phyloP scores from a whole-genome alignment of 2,113 vertebrate species.

The Craseonycteris thonglongyai region DNA sequence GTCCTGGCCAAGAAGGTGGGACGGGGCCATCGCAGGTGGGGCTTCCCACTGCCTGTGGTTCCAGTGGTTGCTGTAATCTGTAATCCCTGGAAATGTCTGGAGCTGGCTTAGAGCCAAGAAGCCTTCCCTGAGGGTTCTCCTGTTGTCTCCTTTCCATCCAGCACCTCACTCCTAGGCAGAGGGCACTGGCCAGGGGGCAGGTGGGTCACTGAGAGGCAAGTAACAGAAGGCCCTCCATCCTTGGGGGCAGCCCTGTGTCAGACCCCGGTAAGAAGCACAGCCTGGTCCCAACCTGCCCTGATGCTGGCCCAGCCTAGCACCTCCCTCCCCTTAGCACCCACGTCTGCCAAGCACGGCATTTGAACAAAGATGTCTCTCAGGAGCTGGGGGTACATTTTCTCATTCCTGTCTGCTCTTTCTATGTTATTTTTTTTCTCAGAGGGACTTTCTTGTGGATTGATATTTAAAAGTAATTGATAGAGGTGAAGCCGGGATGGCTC shows the following conservation, averaged over 20 bases:
- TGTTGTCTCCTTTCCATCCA: too few relatives aligned
- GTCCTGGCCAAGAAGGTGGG: background rate
- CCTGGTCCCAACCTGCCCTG: background rate
- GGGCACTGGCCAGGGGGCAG: background rate
- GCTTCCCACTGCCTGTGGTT: background rate
- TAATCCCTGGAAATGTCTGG: background rate
- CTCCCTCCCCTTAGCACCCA: too few relatives aligned
- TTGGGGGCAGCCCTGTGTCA: background rate
- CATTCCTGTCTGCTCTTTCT: background rate
- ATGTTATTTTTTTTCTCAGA: background rate
- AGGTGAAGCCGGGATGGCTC: too few relatives aligned
- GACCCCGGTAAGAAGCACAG: background rate
- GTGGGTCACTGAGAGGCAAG: background rate
- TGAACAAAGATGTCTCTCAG: background rate
- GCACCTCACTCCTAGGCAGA: background rate
- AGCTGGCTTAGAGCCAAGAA: background rate
- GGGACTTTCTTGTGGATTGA: background rate
- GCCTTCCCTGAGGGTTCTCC: background rate
- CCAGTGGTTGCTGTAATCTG: background rate
- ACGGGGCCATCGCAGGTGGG: background rate
- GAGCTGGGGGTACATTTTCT: background rate
- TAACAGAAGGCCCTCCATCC: background rate
- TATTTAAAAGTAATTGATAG: slow-evolving; percentile 3
- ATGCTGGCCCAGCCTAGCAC: accelerated
- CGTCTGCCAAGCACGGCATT: accelerated